These are phyloP conservation scores for Adineta ricciae DNA, from an alignment of 2,888 invertebrate species.

Conservation along the genomic window DNA sequence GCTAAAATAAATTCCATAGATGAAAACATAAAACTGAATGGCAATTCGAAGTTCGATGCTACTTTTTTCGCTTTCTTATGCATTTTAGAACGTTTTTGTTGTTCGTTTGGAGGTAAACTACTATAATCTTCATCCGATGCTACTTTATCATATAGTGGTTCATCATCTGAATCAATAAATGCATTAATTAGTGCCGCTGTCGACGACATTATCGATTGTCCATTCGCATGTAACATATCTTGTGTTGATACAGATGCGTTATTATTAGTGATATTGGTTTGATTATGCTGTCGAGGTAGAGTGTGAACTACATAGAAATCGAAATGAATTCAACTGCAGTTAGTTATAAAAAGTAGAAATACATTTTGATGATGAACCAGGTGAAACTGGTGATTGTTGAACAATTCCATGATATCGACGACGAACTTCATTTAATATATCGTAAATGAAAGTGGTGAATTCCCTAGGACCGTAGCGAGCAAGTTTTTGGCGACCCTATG, in stretches of 20 bases:
- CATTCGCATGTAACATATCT: neutral
- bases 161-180: constrained; percentile 59
- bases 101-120: constrained; percentile 34
- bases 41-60: no score
- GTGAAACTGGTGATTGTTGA: constrained; percentile 26
- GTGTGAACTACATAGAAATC: neutral
- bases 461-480: constrained; percentile 81
- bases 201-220: neutral
- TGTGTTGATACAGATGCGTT: neutral
- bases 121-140: constrained; percentile 78
- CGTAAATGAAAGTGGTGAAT: constrained; percentile 77
- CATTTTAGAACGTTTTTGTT: neutral
- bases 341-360: no score
- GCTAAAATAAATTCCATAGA: neutral
- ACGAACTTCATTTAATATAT: constrained; percentile 78
- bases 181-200: constrained; percentile 9
- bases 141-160: constrained; percentile 83
- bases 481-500: constrained; percentile 76
- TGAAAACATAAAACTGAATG: no score
- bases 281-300: neutral
- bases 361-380: constrained; percentile 25
- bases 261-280: neutral
- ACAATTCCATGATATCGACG: constrained; percentile 55
- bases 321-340: no score
- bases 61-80: neutral